Base-by-base conservation (phyloP, 2,888 invertebrate genomes). In the Gortyna flavago region DNA sequence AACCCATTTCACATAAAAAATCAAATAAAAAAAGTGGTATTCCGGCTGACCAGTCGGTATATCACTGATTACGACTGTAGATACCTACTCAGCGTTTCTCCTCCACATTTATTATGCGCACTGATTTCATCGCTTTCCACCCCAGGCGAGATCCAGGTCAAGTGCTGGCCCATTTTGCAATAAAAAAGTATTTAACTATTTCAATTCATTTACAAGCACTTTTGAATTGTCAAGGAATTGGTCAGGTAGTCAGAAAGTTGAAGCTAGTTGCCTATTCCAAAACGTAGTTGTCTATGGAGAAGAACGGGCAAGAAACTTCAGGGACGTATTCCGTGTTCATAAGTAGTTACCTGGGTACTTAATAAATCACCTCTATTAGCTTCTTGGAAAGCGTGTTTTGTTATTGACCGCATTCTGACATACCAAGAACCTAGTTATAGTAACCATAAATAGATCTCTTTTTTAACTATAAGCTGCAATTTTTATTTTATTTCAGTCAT, bases 401-500 rank as follows among this genome's bases (percentile, higher is more conserved):
- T 64, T 16, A 16, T 41, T 21, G 21, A 54, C 51, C 51, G 25
- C 54, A 11, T 35, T 69, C 38, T 0, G n/a, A n/a, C 2, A n/a
- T 6, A 69, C 35, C 18, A 54, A 69, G n/a, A 51, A 68, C 13
- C 16, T 57, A 57, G 57, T 32, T 9, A 32, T 32, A 32, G 21
- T 32, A 61, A 32, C 32, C 48, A 38, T 38, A 59, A 13, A 21
- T 64, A 32, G 8, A 21, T 32, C 35, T 48, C n/a, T 48, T 5
- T n/a, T 21, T 35, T 9, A 29, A 11, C 41, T 11, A 9, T 5
- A 38, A 48, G 9, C 5, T 21, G 29, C 29, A 73, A 66, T 32
- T 13, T 41, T 57, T 44, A 29, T 75, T 44, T 72, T 18, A 4
- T 85, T 89, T 80, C 48, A 70, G 75, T 18, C 80, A 93, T 93